These are phyloP conservation scores for Thalassaphorura encarpata DNA, from an alignment of 1,140 invertebrate genomes.

Conservation along the genomic window DNA sequence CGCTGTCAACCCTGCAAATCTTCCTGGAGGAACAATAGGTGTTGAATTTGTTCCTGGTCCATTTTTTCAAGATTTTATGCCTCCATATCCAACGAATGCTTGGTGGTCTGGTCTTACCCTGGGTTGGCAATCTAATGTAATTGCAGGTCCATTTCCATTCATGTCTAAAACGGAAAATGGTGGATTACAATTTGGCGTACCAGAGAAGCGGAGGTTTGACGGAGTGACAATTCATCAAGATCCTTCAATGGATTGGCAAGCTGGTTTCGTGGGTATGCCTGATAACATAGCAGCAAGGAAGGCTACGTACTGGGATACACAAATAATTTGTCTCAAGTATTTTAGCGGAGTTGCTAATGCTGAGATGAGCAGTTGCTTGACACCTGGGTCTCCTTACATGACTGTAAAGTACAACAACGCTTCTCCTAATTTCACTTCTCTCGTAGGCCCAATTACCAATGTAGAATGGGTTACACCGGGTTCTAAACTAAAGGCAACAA, in stretches of 20 bases:
- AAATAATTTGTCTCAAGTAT: conserved; percentile 6
- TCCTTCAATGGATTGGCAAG: conserved; percentile 9
- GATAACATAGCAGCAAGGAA: background rate
- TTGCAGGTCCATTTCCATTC: conserved; percentile 8
- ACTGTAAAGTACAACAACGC: conserved; percentile 14
- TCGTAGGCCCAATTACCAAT: background rate
- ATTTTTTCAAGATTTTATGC: conserved; percentile 7
- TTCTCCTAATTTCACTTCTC: background rate
- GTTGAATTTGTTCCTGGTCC: background rate
- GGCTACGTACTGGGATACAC: conserved; percentile 9
- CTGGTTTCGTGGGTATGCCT: conserved; percentile 11
- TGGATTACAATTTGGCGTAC: conserved; percentile 19
- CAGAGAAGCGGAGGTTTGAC: conserved; percentile 16
- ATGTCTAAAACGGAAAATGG: conserved; percentile 4
- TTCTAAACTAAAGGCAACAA: conserved; percentile 1
- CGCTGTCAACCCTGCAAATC: background rate
- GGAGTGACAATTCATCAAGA: conserved; percentile 13
- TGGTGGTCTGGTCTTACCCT: background rate
- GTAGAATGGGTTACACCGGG: conserved; percentile 8
- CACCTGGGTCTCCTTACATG: conserved; percentile 21
- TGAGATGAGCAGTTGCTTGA: conserved; percentile 4
- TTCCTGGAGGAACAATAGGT: conserved; percentile 1
- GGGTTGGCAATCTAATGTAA: background rate
- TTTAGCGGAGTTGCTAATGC: background rate
- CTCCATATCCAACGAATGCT: conserved; percentile 8